Evolutionary conservation across 2,888 invertebrate genomes (phyloP), one percentile per base, ranked within the genome.

Genomic region (Dorcus parallelipipedus): DNA sequence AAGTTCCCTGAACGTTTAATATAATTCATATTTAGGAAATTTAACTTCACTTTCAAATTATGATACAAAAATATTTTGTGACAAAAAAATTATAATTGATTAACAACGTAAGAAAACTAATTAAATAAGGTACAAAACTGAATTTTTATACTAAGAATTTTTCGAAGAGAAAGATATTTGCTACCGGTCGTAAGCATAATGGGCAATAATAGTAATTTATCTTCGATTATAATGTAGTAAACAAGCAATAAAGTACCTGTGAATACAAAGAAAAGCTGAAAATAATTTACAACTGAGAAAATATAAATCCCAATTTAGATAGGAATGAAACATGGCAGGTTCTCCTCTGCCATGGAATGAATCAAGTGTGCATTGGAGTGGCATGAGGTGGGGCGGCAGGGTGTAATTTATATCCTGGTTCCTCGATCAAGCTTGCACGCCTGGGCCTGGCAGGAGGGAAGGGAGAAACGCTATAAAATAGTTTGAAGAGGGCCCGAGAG

Each of bases 401-500:
- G 67, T 64, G 69, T 72, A 74, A 76, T 76, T 76, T 74, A 76
- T 74, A 71, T 69, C 70, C 73, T 66, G 71, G 74, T 69, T 72
- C 72, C 72, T 73, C 74, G 74, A 74, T 75, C 74, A 72, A 73
- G 73, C 73, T 69, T 67, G 73, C 68, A 69, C 70, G 70, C 67
- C 67, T 63, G 61, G 63, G 59, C 62, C 54, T 54, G 58, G 62
- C 55, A 58, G 67, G 63, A 62, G 62, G 59, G 65, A 66, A 67
- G 61, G 64, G 59, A 60, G 62, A 52, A 56, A 40, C 40, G 47
- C 73, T 71, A 73, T 77, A 77, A 77, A 77, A 76, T 76, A 77
- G 76, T 72, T 74, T 74, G 76, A 76, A 77, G 75, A 75, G 75
- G 74, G 73, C 77, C 72, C 76, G 66, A 64, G 77, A 74, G 77